Evolutionary conservation across 2,888 invertebrate species (phyloP), one percentile per base, ranked within the genome.

Genomic region (Nomada fabriciana): DNA sequence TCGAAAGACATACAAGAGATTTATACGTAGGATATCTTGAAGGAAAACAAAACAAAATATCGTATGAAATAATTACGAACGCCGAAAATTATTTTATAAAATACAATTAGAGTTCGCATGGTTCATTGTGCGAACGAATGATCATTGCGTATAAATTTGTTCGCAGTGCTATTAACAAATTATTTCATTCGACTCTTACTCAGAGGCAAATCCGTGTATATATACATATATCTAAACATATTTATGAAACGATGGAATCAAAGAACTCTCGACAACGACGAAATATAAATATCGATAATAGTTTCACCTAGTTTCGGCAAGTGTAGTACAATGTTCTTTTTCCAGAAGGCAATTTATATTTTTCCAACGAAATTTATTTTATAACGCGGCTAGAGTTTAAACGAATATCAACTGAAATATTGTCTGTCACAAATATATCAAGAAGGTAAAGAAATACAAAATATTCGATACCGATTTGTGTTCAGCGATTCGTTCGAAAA

Each of bases 301-400:
- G 74, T 65, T 74, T 74, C 67, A 67, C 67, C 67, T 74, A 74
- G 23, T 74, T 74, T 67, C 50, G 13, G 13, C 25, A 23, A 5
- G 18, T 36, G 0, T 18, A 7, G 15, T 43, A 43, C 20, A 29
- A 29, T n/a, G 13, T 36, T 20, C n/a, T 36, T 18, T 47, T 29
- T 29, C 25, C 25, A 5, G 2, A 36, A 29, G 20, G 18, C 18
- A 52, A 36, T 43, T 53, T 18, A 1, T 15, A n/a, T 55, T 57
- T 36, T 60, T 60, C 43, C 9, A 57, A n/a, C 42, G 15, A 15
- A 7, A 20, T 55, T 43, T 5, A 11, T 23, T 20, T 29, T 52
- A 55, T 23, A 42, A 60, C 29, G 18, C 23, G 10, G 7, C 61
- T 61, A 42, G 9, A 18, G 42, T 60, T 36, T 2, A 18, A 5